Conservation (phyloP, 1,140 invertebrate genomes). For the Chionoecetes opilio region DNA sequence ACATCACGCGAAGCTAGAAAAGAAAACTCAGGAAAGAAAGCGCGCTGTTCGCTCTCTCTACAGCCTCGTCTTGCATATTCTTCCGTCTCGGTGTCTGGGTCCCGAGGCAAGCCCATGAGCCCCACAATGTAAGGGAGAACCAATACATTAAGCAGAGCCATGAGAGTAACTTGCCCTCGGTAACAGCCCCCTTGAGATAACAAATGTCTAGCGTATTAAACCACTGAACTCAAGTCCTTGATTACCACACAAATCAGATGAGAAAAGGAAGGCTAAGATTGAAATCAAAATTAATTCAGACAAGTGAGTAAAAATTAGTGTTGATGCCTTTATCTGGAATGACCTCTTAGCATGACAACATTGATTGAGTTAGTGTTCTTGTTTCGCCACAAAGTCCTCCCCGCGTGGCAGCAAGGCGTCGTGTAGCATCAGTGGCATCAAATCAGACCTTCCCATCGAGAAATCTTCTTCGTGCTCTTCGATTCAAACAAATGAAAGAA, state of each 20-base stretch:
- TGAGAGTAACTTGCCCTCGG: background rate
- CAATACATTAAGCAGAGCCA: background rate
- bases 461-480: too few species aligned
- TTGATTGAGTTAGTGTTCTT: too few species aligned
- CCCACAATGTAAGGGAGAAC: background rate
- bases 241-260: background rate
- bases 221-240: background rate
- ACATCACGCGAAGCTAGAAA: background rate
- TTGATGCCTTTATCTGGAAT: too few species aligned
- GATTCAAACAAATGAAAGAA: too few species aligned
- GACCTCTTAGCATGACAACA: too few species aligned
- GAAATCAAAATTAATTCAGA: background rate
- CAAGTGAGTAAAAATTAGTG: too few species aligned
- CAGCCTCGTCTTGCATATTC: background rate
- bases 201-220: background rate
- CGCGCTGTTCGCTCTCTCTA: background rate
- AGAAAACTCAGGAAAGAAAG: background rate
- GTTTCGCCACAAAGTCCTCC: too few species aligned
- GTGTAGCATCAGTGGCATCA: too few species aligned
- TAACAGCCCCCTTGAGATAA: background rate
- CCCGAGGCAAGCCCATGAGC: background rate
- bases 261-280: background rate
- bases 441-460: too few species aligned
- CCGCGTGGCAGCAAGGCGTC: too few species aligned
- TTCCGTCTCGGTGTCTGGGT: background rate